Evolutionary conservation across 1,140 invertebrate species (phyloP).

Genomic region (Brevipalpus yothersi): DNA sequence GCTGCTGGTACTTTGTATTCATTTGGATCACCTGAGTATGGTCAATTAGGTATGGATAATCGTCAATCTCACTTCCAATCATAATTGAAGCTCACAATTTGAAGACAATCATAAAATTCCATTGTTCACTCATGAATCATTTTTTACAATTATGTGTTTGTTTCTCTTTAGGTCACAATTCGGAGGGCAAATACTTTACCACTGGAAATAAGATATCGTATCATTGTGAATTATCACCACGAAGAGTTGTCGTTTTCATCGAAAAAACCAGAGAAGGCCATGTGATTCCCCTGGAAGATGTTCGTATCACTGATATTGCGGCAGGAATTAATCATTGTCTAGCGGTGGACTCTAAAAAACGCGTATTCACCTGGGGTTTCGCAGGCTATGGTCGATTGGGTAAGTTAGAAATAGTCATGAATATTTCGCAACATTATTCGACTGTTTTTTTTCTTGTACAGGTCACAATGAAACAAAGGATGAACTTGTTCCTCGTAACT

Average conservation of each 20-base stretch:
- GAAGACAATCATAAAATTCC: not conserved
- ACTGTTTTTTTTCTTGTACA: no score
- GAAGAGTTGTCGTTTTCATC: slow-evolving; percentile 56
- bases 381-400: slow-evolving; percentile 68
- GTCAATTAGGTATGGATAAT: slow-evolving; percentile 39
- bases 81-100: not conserved
- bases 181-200: slow-evolving; percentile 76
- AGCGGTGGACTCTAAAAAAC: slow-evolving; percentile 56
- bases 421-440: no score
- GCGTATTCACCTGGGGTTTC: slow-evolving; percentile 79
- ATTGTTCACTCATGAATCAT: not conserved
- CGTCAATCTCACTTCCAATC: not conserved
- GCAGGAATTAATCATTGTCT: slow-evolving; percentile 74
- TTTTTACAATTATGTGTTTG: not conserved
- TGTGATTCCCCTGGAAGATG: slow-evolving; percentile 50
- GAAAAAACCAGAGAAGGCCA: slow-evolving; percentile 69
- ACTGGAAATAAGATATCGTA: slow-evolving; percentile 62
- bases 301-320: slow-evolving; percentile 62
- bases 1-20: slow-evolving; percentile 63
- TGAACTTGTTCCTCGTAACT: slow-evolving; percentile 60
- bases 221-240: slow-evolving; percentile 55
- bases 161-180: slow-evolving; percentile 45
- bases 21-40: slow-evolving; percentile 75
- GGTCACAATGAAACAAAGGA: slow-evolving; percentile 66
- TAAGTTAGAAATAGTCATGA: no score